Percentiles rank a stretch among this genome's conserved stretches.
Evolutionary conservation across 2,888 invertebrate genomes (phyloP).

Genomic region (Cylindroiulus punctatus): DNA sequence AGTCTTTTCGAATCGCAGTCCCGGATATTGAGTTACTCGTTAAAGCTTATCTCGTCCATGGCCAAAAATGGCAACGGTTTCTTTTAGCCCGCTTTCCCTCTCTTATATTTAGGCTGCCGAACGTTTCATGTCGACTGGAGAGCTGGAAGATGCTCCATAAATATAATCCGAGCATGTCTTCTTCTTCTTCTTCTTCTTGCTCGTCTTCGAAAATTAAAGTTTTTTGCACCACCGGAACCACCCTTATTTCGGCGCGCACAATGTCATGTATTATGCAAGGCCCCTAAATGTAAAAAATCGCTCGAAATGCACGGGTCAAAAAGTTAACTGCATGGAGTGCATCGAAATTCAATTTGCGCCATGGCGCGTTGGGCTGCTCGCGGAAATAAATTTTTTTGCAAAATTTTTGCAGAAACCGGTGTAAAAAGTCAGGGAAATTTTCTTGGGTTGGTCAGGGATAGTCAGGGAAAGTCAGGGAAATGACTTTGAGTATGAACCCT

Average conservation of each 20-base stretch:
- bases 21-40: background rate
- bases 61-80: slow-evolving; percentile 1
- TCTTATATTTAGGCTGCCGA: background rate
- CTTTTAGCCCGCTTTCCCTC: background rate
- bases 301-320: background rate
- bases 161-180: background rate
- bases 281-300: background rate
- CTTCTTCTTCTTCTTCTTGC: too few relatives aligned
- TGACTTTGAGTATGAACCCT: too few relatives aligned
- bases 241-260: background rate
- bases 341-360: too few relatives aligned
- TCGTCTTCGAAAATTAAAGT: background rate
- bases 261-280: background rate
- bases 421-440: too few relatives aligned
- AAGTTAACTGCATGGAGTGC: too few relatives aligned
- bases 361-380: too few relatives aligned
- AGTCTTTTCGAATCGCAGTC: background rate
- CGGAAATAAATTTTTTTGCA: too few relatives aligned
- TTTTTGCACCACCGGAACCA: background rate
- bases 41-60: slow-evolving; percentile 1
- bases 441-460: too few relatives aligned
- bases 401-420: too few relatives aligned
- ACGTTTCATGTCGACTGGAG: background rate
- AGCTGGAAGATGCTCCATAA: background rate
- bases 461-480: too few relatives aligned